Evolutionary conservation across 2,113 vertebrate species (phyloP).

Genomic region (Cololabis saira): DNA sequence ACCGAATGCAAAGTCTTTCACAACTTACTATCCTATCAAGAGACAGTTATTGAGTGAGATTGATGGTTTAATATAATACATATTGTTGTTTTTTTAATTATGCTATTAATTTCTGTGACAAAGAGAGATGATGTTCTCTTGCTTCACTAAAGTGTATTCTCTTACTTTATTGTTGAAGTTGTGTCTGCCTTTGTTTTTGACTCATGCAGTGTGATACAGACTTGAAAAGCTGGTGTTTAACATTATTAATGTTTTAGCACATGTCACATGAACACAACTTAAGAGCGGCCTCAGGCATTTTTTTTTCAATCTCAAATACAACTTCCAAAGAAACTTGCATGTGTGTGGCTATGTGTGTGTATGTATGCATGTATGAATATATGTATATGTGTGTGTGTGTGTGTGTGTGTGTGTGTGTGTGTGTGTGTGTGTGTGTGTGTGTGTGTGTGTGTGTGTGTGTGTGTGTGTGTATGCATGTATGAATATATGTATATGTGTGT

Average conservation of each 20-base stretch:
- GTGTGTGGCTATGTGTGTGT: too few relatives aligned
- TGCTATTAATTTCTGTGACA: neutral
- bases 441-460: too few relatives aligned
- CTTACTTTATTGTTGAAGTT: neutral
- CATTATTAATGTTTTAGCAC: conserved; percentile 7
- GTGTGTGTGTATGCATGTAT: too few relatives aligned
- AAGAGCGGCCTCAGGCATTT: conserved; percentile 27
- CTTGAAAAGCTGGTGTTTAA: conserved; percentile 18
- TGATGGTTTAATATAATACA: too few relatives aligned
- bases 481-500: too few relatives aligned
- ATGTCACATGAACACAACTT: conserved; percentile 25
- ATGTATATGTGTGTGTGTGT: too few relatives aligned
- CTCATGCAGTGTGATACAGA: conserved; percentile 21
- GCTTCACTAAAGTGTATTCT: neutral
- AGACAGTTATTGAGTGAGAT: neutral
- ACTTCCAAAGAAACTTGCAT: conserved; percentile 50
- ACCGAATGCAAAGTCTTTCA: conserved; percentile 5
- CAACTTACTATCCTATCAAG: neutral
- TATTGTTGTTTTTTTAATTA: neutral
- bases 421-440: too few relatives aligned
- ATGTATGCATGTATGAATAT: too few relatives aligned
- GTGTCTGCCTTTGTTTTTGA: conserved; percentile 28
- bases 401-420: too few relatives aligned
- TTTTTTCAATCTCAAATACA: conserved; percentile 45
- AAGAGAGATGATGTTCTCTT: neutral